Percentiles rank a stretch among this genome's conserved stretches.
phyloP scores from a whole-genome alignment of 2,113 vertebrate species.

The Sapajus apella region DNA sequence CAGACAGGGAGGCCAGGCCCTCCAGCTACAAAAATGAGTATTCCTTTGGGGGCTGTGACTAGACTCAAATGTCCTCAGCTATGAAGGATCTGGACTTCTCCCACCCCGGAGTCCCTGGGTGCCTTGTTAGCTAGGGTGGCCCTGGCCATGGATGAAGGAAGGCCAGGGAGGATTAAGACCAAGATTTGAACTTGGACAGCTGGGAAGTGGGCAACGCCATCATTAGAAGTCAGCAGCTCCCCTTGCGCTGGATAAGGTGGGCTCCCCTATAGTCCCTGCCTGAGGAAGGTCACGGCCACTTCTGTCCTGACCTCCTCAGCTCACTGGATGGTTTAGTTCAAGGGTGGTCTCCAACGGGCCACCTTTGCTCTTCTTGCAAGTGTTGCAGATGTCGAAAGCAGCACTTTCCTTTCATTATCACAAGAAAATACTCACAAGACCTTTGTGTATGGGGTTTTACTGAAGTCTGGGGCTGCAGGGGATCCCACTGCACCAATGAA shows the following conservation, averaged over 20 bases:
- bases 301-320: background rate
- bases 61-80: background rate
- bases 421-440: background rate
- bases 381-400: rapidly evolving
- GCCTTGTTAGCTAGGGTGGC: background rate
- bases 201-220: rapidly evolving
- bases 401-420: background rate
- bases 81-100: background rate
- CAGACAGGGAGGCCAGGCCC: too few relatives aligned
- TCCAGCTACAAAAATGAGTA: background rate
- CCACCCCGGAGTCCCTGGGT: background rate
- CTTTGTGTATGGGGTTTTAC: background rate
- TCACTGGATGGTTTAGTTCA: background rate
- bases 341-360: rapidly evolving
- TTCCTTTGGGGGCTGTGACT: background rate
- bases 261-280: background rate
- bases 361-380: background rate
- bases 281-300: rapidly evolving
- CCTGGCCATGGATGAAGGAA: rapidly evolving
- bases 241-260: background rate
- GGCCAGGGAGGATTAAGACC: background rate
- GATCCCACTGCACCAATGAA: rapidly evolving
- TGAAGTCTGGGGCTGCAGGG: background rate
- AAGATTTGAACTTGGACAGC: background rate
- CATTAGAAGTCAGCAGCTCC: background rate